phyloP scores from a whole-genome alignment of 2,113 vertebrate genomes.

The Salvelinus fontinalis region DNA sequence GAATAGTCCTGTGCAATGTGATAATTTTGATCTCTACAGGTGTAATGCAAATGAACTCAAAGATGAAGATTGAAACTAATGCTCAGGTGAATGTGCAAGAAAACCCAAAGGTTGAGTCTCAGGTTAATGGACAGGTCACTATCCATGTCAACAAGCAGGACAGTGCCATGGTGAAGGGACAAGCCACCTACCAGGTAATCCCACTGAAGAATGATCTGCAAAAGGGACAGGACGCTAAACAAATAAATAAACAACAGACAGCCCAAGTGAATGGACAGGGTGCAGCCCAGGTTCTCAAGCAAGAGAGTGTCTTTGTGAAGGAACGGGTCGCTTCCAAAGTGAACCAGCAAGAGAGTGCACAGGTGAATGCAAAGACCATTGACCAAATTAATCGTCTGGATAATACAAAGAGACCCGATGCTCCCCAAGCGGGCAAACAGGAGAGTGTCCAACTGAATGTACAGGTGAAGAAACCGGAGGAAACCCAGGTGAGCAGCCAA shows the following conservation, averaged over 20 bases:
- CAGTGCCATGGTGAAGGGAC: conserved; percentile 29
- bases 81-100: conserved; percentile 42
- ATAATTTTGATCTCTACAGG: conserved; percentile 60
- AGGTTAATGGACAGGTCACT: conserved; percentile 45
- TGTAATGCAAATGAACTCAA: conserved; percentile 43
- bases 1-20: conserved; percentile 32
- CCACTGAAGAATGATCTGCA: conserved; percentile 28
- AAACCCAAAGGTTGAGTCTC: conserved; percentile 50
- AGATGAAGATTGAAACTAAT: conserved; percentile 39
- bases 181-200: conserved; percentile 29
- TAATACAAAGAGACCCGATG: conserved; percentile 23
- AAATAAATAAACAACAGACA: neutral
- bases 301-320: conserved; percentile 9
- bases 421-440: neutral
- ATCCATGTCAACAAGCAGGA: conserved; percentile 35
- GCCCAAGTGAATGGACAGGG: conserved; percentile 5
- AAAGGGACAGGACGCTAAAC: conserved; percentile 31
- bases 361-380: too few species aligned
- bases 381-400: conserved; percentile 34
- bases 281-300: conserved; percentile 21
- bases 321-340: conserved; percentile 21
- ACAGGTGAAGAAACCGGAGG: conserved; percentile 38
- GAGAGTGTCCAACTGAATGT: conserved; percentile 31
- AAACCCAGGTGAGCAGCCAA: conserved; percentile 19
- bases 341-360: conserved; percentile 36